A percentile compares a stretch with the other conserved stretches of the same genome.
phyloP scores from a whole-genome alignment of 2,797 vertebrate genomes.

The Scolopax bukidnonensis region DNA sequence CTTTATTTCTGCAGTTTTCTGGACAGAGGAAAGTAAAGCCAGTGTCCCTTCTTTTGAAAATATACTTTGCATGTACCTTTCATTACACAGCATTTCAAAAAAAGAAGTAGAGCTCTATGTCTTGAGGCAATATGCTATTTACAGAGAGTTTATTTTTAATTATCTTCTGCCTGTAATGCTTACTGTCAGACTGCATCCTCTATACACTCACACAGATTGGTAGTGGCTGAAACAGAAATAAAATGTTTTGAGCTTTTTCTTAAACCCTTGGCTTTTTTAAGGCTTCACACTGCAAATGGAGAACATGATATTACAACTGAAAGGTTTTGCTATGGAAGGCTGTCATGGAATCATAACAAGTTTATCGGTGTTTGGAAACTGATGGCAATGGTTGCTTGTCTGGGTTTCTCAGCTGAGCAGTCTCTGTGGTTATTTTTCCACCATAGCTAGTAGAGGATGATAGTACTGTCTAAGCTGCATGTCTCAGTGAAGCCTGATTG shows the following conservation, averaged over 20 bases:
- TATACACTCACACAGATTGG: background rate
- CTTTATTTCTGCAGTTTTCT: background rate
- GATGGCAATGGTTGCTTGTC: background rate
- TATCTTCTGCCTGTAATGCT: slow-evolving; percentile 16
- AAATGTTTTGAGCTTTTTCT: background rate
- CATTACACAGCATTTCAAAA: slow-evolving; percentile 13
- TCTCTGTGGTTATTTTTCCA: background rate
- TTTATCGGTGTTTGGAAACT: background rate
- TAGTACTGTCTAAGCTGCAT: background rate
- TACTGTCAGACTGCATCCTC: background rate
- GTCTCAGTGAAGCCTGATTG: slow-evolving; percentile 14
- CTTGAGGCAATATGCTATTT: slow-evolving; percentile 31
- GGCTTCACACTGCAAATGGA: background rate
- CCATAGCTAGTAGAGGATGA: background rate
- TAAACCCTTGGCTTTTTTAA: background rate
- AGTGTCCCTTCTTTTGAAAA: background rate
- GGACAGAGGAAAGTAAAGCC: background rate
- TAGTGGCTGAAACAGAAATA: slow-evolving; percentile 4
- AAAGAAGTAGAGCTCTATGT: background rate
- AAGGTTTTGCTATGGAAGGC: slow-evolving; percentile 26
- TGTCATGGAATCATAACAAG: slow-evolving; percentile 16
- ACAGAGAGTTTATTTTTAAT: slow-evolving; percentile 48
- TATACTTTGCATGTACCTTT: slow-evolving; percentile 23
- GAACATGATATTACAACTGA: background rate
- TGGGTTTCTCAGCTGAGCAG: slow-evolving; percentile 8